Base-by-base conservation (phyloP, 2,888 invertebrate species). In the Apantesis nais region DNA sequence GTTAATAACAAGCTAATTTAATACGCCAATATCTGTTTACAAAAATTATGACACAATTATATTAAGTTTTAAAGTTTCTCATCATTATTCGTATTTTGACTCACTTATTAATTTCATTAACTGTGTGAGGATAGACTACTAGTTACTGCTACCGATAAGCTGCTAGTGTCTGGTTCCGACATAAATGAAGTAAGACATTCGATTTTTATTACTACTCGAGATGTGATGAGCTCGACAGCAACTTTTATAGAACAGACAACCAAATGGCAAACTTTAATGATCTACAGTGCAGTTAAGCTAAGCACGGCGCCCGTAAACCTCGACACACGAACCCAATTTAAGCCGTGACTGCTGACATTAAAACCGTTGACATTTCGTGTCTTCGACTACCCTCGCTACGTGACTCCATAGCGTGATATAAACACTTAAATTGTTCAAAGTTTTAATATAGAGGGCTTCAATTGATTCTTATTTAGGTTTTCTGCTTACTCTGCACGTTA, bases 291-390 rank as follows among this genome's bases (percentile, higher is more conserved):
- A 55, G 71, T 77, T 74, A 68, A 74, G 62, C 62, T 69, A 68
- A 74, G 62, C 71, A 70, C 72, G 66, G 39, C 31, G 58, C 37
- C 60, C 65, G 68, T 71, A 76, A 67, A 68, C 72, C 60, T 73
- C 75, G 66, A 65, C 66, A 71, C 73, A 74, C 74, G 73, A 79
- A 74, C 75, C 34, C 65, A 37, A 67, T 75, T 73, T 82, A 77
- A 84, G 77, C 79, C 79, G 80, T 76, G 74, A 72, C 82, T 79
- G 78, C 77, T 85, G 85, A 78, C 86, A 86, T 86, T 85, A 83
- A 63, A 81, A 77, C 68, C 78, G 72, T 79, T 86, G 86, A 85
- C 87, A 89, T 89, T 88, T 89, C 88, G 84, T 89, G 89, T 82
- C 74, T 76, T 39, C 65, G 65, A 74, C 74, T 77, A 73, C 71